Percentiles rank a stretch among this genome's conserved stretches.
Conservation (phyloP, 1,140 invertebrate species). For the Dendroctonus ponderosae region DNA sequence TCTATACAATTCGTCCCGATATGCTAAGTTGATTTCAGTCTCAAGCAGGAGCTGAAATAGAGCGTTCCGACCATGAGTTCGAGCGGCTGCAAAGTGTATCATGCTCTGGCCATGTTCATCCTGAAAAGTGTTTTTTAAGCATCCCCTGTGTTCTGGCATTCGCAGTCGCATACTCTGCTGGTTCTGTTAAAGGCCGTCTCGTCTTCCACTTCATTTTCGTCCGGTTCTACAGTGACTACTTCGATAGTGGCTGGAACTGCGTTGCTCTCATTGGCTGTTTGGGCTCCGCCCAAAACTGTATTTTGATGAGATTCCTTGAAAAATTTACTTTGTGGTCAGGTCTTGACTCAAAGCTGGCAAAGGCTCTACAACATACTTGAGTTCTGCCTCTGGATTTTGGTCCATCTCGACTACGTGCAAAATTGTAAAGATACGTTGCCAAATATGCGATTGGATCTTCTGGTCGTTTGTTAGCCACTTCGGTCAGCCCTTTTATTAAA, state of each 20-base stretch:
- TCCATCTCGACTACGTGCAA: conserved; percentile 56
- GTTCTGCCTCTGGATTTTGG: conserved; percentile 40
- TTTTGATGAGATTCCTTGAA: conserved; percentile 26
- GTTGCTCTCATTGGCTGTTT: conserved; percentile 52
- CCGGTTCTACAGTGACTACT: conserved; percentile 48
- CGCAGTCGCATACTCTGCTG: conserved; percentile 56
- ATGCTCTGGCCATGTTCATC: conserved; percentile 86
- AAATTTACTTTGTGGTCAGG: not conserved
- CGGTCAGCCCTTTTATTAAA: conserved; percentile 79
- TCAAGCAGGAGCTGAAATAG: conserved; percentile 76
- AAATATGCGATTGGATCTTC: conserved; percentile 80
- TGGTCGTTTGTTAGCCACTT: conserved; percentile 77
- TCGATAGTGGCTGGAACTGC: conserved; percentile 47
- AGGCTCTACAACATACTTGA: conserved; percentile 35
- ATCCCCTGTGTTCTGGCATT: not conserved
- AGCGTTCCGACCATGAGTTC: conserved; percentile 72
- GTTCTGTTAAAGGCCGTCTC: conserved; percentile 59
- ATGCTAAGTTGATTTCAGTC: conserved; percentile 72
- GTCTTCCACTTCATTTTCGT: conserved; percentile 37
- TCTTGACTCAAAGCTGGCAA: too few species aligned
- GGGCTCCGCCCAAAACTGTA: conserved; percentile 26
- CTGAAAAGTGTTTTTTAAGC: conserved; percentile 39
- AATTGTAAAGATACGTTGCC: conserved; percentile 77
- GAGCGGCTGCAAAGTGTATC: conserved; percentile 81
- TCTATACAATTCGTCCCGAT: conserved; percentile 77